A percentile compares a stretch with the other conserved stretches of the same genome.
Evolutionary conservation across 1,140 invertebrate genomes (phyloP).

Genomic region (Lepidurus apus): DNA sequence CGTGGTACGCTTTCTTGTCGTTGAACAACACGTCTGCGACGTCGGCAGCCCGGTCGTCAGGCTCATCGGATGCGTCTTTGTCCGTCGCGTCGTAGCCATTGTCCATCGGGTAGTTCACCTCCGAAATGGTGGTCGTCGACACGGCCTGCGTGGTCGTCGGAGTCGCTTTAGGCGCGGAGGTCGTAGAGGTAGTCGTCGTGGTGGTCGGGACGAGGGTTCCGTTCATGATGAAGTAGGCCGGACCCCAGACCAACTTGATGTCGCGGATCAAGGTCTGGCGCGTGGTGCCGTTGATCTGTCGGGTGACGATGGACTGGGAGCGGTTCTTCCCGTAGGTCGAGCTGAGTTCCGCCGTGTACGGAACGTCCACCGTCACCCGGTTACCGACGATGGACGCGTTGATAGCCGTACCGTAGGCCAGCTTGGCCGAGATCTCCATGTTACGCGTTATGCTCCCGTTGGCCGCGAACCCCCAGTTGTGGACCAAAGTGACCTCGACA

Average conservation of each 20-base stretch:
- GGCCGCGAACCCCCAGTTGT: slow-evolving; percentile 46
- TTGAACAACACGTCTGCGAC: neutral
- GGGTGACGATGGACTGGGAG: slow-evolving; percentile 41
- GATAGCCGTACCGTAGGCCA: slow-evolving; percentile 67
- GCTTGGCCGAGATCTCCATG: slow-evolving; percentile 49
- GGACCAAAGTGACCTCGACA: slow-evolving; percentile 43
- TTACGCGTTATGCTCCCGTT: slow-evolving; percentile 63
- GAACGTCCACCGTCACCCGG: slow-evolving; percentile 61
- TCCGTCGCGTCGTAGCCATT: neutral
- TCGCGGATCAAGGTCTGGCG: slow-evolving; percentile 60
- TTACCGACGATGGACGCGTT: slow-evolving; percentile 69
- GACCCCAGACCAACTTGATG: slow-evolving; percentile 59
- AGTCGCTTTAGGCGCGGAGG: slow-evolving; percentile 56
- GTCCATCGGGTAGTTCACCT: slow-evolving; percentile 30
- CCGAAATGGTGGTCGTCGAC: slow-evolving; percentile 25
- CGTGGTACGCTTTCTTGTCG: neutral
- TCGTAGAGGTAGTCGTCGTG: slow-evolving; percentile 63
- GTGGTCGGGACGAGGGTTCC: slow-evolving; percentile 69
- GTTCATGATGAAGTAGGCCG: slow-evolving; percentile 66
- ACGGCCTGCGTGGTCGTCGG: slow-evolving; percentile 49
- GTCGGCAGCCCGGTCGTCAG: neutral
- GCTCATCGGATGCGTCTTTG: slow-evolving; percentile 1
- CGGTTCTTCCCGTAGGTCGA: slow-evolving; percentile 61
- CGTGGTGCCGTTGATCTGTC: slow-evolving; percentile 53
- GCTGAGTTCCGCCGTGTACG: slow-evolving; percentile 62